Base-by-base conservation (phyloP, 2,113 vertebrate species). In the Drymodes brunneopygia region DNA sequence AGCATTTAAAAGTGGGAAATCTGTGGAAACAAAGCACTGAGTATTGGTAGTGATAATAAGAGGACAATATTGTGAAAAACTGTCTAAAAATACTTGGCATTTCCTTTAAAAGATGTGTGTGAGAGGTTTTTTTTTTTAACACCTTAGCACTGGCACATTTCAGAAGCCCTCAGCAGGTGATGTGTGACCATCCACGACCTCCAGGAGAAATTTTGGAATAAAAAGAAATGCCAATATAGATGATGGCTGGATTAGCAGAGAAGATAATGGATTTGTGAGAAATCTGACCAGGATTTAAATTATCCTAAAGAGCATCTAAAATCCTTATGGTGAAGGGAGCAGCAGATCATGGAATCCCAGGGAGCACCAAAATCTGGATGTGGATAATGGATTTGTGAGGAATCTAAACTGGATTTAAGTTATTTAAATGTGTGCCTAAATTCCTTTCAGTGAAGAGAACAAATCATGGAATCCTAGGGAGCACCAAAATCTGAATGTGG, bases 271-370 rank as follows among this genome's bases (percentile, higher is more conserved):
- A 53, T 60, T 80, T 77, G 15, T 42, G 72, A 57, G 45, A 50
- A 69, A 45, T 61, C 15, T 16, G 56, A 82, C 13, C 47, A 44
- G 38, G 31, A 71, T 54, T 62, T 65, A 33, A 53, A 71, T 42
- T 7, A 29, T 67, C 87, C 64, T 64, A 20, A 86, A 22, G 13
- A 50, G 11, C 47, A 23, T 33, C 45, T 51, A 15, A 75, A 64
- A 44, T 31, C 25, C 45, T 71, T 42, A 11, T 0, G 0, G 7
- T 2, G 7, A 27, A 27, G 5, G 23, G 4, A 75, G 35, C 19
- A 79, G 10, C 45, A 33, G 1, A 33, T 11, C 17, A 25, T 7
- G 23, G 58, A 1, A 62, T 42, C 10, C 18, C 18, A n/a, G 6
- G 3, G 17, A 62, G 13, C 2, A 7, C 17, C 7, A 2, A 60